phyloP scores from a whole-genome alignment of 2,797 vertebrate genomes.

The Pangasius macronema region DNA sequence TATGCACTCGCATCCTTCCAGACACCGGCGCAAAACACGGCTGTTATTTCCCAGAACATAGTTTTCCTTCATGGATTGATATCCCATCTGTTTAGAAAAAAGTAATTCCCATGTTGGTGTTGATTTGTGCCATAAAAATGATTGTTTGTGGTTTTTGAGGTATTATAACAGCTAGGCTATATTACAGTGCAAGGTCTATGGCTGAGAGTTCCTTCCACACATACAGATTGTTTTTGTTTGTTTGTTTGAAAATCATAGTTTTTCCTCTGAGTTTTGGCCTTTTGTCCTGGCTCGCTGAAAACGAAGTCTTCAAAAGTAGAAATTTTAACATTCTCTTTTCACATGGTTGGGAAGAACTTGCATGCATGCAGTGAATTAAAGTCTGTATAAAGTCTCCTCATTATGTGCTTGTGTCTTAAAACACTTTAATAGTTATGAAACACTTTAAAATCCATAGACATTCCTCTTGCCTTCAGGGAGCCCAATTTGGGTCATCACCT shows the following conservation, averaged over 20 bases:
- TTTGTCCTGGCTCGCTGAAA: neutral
- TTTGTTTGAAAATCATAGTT: no score
- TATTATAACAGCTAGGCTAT: neutral
- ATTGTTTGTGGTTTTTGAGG: neutral
- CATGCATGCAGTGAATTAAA: neutral
- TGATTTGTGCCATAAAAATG: neutral
- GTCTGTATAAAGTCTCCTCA: slow-evolving; percentile 7
- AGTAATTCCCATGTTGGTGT: neutral
- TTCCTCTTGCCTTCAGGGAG: slow-evolving; percentile 33
- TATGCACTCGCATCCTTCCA: neutral
- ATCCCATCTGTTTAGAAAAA: neutral
- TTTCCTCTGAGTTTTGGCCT: no score
- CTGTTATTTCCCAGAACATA: neutral
- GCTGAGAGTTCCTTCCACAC: neutral
- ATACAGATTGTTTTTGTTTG: neutral
- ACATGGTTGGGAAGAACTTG: neutral
- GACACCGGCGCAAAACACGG: neutral
- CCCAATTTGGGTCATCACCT: slow-evolving; percentile 46
- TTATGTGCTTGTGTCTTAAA: slow-evolving; percentile 1
- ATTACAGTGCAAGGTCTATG: neutral
- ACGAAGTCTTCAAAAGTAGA: neutral
- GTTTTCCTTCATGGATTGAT: neutral
- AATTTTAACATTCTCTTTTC: neutral
- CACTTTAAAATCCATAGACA: slow-evolving; percentile 31
- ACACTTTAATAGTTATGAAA: slow-evolving; percentile 6